Evolutionary conservation across 2,888 invertebrate species (phyloP), one percentile per base, ranked within the genome.

Genomic region (Heliconius charithonia): DNA sequence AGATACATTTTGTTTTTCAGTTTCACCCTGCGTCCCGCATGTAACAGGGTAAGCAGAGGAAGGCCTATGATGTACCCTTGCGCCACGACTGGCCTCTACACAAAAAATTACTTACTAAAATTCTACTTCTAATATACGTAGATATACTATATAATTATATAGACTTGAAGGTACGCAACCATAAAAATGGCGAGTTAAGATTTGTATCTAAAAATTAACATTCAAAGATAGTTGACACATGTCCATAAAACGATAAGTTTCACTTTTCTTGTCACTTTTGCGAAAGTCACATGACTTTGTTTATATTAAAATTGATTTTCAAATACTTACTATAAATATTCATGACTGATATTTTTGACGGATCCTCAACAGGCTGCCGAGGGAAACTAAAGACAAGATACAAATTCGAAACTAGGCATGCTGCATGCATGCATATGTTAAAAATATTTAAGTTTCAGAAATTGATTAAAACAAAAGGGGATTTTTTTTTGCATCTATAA

Each of bases 131-230:
- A 16, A 45, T 16, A 4, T 45, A 45, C 16, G 45, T 45, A 45
- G 45, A 45, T 45, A 45, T 45, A 4, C 45, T 16, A 45, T 45
- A 45, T 45, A 45, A 45, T 45, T 45, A 45, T 45, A 16, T 45
- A 45, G 0, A 45, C 45, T 16, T 45, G 45, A 13, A 45, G 16
- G 45, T 16, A 16, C 45, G 45, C 51, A 27, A 41, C 69, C 59
- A 41, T 41, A 69, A 69, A 76, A 76, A 45, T 69, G 27, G 62
- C 16, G n/a, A 37, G 63, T 51, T 72, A 80, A 82, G 86, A 86
- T 89, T 84, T 85, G 84, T 83, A 90, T 89, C 87, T 85, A 84
- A 81, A 84, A 81, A 88, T 89, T 87, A 87, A 84, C 86, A 90
- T 90, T 88, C 88, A 88, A 82, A 84, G 83, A 86, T 84, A 83